Base-by-base conservation (phyloP, 2,113 vertebrate genomes). In the Protobothrops flavoviridis region DNA sequence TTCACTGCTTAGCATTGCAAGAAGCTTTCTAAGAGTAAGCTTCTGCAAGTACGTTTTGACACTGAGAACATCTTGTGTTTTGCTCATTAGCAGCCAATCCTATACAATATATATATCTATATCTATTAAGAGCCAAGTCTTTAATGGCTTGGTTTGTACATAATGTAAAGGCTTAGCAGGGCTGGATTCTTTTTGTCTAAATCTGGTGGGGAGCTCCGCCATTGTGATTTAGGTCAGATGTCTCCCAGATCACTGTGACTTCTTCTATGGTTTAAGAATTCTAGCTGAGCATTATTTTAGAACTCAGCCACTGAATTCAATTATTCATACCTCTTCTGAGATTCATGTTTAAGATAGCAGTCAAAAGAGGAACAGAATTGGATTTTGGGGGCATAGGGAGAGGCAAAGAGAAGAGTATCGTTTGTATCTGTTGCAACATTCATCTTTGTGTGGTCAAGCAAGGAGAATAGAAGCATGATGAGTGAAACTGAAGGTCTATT, bases 381-480 rank as follows among this genome's bases (percentile, higher is more conserved):
- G 17, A 17, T 43, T 43, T 85, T 43, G 7, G 7, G 39, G 55
- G 43, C 33, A 43, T 29, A 20, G 29, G 43, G 33, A 89, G 87
- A 3, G 5, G 17, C 57, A 29, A 45, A 61, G 45, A 45, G 45
- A 45, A 69, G 17, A 55, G 52, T 26, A 6, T 39, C 3, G 86
- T 29, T 81, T 29, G n/a, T 29, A 39, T 74, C 61, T 91, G 59
- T 29, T 59, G 13, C 20, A 88, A 13, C 17, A 50, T 91, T 74
- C 92, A 52, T 93, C 94, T 94, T 93, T 95, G 85, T 12, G 55
- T 93, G 69, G 69, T 61, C 94, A 91, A 95, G 92, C 94, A 85
- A 52, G 55, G 91, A 85, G 87, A 94, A 86, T 39, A 88, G 39
- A 89, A 81, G 43, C 12, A 5, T 10, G 29, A 48, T 53, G 87